Conservation (phyloP, 2,113 vertebrate genomes). For the Thunnus thynnus region DNA sequence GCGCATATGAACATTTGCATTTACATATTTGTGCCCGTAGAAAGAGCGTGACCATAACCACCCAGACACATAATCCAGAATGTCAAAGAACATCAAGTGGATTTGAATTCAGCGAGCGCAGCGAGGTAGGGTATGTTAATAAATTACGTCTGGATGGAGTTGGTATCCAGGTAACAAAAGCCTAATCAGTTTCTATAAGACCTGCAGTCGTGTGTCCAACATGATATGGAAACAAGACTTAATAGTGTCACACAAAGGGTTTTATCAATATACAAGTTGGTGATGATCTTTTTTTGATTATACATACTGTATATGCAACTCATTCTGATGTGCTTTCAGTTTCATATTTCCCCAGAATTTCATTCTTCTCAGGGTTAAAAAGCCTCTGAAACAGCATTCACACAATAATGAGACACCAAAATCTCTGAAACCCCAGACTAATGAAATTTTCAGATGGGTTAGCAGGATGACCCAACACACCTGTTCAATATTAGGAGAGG, state of each 20-base stretch:
- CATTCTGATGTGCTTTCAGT: neutral
- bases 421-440: conserved; percentile 28
- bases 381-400: conserved; percentile 23
- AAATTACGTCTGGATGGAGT: conserved; percentile 65
- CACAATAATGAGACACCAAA: conserved; percentile 24
- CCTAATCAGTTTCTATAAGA: conserved; percentile 69
- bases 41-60: conserved; percentile 60
- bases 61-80: conserved; percentile 47
- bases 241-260: neutral
- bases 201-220: conserved; percentile 37
- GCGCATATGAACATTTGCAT: conserved; percentile 47
- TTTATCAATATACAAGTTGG: neutral
- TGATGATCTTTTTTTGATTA: neutral
- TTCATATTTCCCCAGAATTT: neutral
- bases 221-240: conserved; percentile 33
- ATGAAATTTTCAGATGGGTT: conserved; percentile 38
- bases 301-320: neutral
- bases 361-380: conserved; percentile 23
- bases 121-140: conserved; percentile 58
- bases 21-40: conserved; percentile 38
- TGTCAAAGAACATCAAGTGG: conserved; percentile 61
- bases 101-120: conserved; percentile 72
- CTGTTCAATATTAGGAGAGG: neutral
- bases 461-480: conserved; percentile 4
- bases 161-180: conserved; percentile 80